phyloP scores from a whole-genome alignment of 2,113 vertebrate species.

The Cyprichromis sp. region DNA sequence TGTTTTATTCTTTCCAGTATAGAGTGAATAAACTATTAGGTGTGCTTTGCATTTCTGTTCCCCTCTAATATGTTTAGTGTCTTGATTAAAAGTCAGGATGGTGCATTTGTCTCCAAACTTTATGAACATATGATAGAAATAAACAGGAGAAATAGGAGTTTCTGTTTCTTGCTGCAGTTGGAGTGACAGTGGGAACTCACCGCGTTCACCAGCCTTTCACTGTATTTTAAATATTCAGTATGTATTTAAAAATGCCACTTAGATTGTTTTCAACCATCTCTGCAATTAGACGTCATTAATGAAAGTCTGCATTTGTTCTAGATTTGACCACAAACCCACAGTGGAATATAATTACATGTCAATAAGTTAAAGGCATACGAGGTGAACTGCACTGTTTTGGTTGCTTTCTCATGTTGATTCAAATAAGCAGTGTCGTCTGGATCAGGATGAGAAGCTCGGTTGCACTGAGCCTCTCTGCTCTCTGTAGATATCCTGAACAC shows the following conservation, averaged over 20 bases:
- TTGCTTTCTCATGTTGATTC: not conserved
- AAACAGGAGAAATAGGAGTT: not conserved
- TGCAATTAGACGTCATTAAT: not conserved
- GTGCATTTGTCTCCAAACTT: rapidly evolving
- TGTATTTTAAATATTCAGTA: not conserved
- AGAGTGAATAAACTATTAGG: not conserved
- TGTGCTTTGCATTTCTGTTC: rapidly evolving
- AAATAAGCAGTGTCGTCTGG: not conserved
- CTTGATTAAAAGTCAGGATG: rapidly evolving
- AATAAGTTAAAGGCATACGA: not conserved
- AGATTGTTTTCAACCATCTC: not conserved
- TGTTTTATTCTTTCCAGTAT: not conserved
- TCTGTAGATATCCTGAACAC: not conserved
- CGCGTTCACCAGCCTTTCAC: not conserved
- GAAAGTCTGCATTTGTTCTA: not conserved
- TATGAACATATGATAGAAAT: not conserved
- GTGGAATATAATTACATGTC: not conserved
- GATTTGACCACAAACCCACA: not conserved
- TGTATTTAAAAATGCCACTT: not conserved
- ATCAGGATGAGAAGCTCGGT: not conserved
- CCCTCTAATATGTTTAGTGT: not conserved
- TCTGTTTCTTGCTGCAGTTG: not conserved
- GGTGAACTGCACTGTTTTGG: not conserved
- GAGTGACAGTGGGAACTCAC: rapidly evolving
- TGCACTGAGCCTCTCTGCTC: not conserved